Percentiles rank a stretch among this genome's conserved stretches.
Conservation (phyloP, 1,140 invertebrate species). For the Nautilus pompilius region DNA sequence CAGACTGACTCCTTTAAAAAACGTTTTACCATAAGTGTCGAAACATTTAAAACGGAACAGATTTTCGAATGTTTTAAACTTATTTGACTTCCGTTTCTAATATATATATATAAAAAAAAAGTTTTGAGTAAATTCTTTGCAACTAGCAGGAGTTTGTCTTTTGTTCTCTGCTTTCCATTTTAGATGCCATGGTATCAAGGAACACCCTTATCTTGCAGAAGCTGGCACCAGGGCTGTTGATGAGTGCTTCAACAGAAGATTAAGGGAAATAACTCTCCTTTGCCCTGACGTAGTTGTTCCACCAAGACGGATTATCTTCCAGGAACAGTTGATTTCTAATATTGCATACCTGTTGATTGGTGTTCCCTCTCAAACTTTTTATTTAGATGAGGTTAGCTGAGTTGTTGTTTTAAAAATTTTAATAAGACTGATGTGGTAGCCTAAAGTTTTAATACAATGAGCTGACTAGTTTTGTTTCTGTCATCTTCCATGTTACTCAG, state of each 20-base stretch:
- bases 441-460: not conserved
- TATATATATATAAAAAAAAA: not conserved
- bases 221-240: constrained; percentile 33
- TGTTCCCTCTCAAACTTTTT: constrained; percentile 31
- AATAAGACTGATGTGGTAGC: not conserved
- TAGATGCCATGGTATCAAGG: constrained; percentile 22
- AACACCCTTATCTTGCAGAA: constrained; percentile 41
- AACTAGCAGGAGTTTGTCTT: not conserved
- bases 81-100: not conserved
- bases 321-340: constrained; percentile 26
- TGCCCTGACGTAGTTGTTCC: constrained; percentile 6
- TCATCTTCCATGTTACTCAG: no score
- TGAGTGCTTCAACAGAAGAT: constrained; percentile 17
- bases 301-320: constrained; percentile 7
- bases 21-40: not conserved
- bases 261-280: constrained; percentile 15
- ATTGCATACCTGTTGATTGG: constrained; percentile 34
- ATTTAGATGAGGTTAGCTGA: constrained; percentile 8
- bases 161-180: constrained; percentile 3
- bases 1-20: not conserved
- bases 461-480: not conserved
- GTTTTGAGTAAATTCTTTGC: not conserved
- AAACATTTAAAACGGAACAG: not conserved
- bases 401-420: not conserved
- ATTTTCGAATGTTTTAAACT: not conserved